Base-by-base conservation (phyloP, 2,797 vertebrate species). In the Malacoctenus gilli region DNA sequence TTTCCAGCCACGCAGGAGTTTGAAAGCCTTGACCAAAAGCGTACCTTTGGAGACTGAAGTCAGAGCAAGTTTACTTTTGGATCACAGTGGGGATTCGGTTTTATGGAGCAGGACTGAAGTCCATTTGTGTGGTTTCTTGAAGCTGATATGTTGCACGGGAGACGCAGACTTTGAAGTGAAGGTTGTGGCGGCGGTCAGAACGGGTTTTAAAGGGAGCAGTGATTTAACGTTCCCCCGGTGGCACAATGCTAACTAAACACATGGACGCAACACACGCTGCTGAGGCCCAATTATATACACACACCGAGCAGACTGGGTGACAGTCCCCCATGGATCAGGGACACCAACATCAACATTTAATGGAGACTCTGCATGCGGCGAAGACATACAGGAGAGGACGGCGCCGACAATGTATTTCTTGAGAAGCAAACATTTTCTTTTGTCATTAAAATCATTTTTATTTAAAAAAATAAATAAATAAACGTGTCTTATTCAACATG, bases 91-190 rank as follows among this genome's bases (percentile, higher is more conserved):
- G 79, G 75, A 86, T 85, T 87, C 46, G 38, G 8, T 60, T 87
- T 88, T 84, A 87, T 80, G 76, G 75, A 81, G 79, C 56, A 56
- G 47, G 53, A 82, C 84, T 75, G 55, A 69, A 75, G 75, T 73
- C 79, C 69, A 80, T 78, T 51, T 80, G 49, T 78, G 49, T 63
- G 63, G 72, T 77, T 80, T 55, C 42, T 77, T 59, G 41, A 6
- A 38, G 52, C 49, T 48, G 53, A 62, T 76, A 41, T 36, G 49
- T 22, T 54, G 44, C 18, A 25, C 16, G 47, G 68, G 56, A 43
- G 43, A 69, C 52, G 37, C 58, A 65, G 61, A 76, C 80, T 80
- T 86, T 85, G 82, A 82, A 76, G 77, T 73, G 19, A 65, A 37
- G 62, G 83, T 78, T 80, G 66, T 41, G 32, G 41, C 63, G 37